Conservation (phyloP, 2,113 vertebrate genomes). For the rat (Rattus norvegicus) region DNA sequence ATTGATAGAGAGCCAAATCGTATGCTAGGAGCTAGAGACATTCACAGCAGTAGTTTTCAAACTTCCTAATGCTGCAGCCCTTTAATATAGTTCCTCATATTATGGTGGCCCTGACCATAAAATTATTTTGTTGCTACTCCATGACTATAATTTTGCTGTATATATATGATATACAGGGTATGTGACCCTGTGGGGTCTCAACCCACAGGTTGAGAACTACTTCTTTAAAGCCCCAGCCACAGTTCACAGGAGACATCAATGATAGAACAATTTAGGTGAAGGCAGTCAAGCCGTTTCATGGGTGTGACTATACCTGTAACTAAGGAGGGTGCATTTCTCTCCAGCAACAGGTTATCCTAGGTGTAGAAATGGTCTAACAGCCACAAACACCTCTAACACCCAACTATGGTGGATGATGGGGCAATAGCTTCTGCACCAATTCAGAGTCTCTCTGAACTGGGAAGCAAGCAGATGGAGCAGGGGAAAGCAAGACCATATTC, state of each 20-base stretch:
- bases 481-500: not conserved
- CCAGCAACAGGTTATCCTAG: not conserved
- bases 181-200: not conserved
- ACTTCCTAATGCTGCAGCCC: too few relatives aligned
- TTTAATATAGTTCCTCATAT: not conserved
- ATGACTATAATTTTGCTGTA: not conserved
- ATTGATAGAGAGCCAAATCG: not conserved
- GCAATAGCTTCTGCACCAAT: not conserved
- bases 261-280: not conserved
- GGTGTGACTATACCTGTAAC: too few relatives aligned
- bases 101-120: not conserved
- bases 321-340: not conserved
- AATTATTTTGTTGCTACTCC: not conserved
- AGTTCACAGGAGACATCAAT: not conserved
- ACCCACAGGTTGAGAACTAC: not conserved
- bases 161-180: not conserved
- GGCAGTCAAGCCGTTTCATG: not conserved
- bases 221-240: not conserved
- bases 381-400: too few relatives aligned
- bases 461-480: not conserved
- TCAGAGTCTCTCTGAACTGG: not conserved
- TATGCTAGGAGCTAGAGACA: not conserved
- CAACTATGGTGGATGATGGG: not conserved
- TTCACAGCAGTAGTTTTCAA: not conserved
- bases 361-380: not conserved